Percentiles rank a stretch among this genome's conserved stretches.
These are phyloP conservation scores for Spermophilus dauricus DNA, from an alignment of 2,113 vertebrate genomes.

Conservation along the genomic window DNA sequence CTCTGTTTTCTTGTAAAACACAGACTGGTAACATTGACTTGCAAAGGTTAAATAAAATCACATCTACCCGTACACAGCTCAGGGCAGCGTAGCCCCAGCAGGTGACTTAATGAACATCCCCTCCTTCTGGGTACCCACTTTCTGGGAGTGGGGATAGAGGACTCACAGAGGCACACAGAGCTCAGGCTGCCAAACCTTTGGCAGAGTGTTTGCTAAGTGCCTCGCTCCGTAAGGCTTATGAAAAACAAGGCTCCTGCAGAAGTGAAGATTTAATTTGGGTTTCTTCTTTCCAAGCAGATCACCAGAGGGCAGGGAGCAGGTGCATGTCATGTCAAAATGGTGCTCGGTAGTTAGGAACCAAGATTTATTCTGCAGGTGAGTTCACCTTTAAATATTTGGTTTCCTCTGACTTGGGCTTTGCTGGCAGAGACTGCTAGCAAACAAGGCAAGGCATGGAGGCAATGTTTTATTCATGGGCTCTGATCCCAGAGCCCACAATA, in stretches of 20 bases:
- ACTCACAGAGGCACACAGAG: background rate
- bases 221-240: background rate
- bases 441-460: background rate
- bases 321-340: background rate
- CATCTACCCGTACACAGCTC: too few species aligned
- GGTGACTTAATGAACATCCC: background rate
- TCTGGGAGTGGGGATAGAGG: background rate
- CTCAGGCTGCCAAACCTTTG: background rate
- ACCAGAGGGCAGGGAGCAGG: background rate
- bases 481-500: background rate
- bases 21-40: background rate
- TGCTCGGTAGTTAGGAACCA: background rate
- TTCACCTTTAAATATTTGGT: constrained; percentile 68
- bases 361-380: constrained; percentile 51
- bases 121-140: background rate
- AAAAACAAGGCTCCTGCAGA: background rate
- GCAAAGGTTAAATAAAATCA: background rate
- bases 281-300: background rate
- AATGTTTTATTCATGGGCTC: constrained; percentile 77
- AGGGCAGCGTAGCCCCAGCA: background rate
- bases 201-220: background rate
- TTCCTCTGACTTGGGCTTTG: constrained; percentile 55
- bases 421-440: constrained; percentile 43
- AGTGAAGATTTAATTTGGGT: background rate
- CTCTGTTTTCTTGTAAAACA: background rate